These are phyloP conservation scores for Betta splendens DNA, from an alignment of 2,797 vertebrate genomes.

Conservation along the genomic window DNA sequence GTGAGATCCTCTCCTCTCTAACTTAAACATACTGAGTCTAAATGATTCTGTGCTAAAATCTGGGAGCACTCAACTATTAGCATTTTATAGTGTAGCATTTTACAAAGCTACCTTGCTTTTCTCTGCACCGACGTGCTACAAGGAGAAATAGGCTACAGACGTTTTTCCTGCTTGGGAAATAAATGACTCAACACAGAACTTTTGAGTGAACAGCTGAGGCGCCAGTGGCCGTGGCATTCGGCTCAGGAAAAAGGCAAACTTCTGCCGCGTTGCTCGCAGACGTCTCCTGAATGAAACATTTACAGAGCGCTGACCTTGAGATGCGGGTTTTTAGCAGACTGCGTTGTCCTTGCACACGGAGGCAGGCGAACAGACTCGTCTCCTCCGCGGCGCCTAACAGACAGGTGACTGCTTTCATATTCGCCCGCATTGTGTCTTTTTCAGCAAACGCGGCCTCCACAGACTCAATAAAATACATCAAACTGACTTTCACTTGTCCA, in stretches of 20 bases:
- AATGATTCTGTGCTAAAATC: too few relatives aligned
- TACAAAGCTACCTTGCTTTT: too few relatives aligned
- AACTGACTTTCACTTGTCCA: conserved; percentile 3
- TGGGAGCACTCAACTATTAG: too few relatives aligned
- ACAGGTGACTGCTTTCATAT: conserved; percentile 18
- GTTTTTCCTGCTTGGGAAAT: conserved; percentile 18
- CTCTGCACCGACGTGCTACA: too few relatives aligned
- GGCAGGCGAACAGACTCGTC: conserved; percentile 30
- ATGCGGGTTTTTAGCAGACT: conserved; percentile 23
- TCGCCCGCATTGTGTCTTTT: conserved; percentile 20
- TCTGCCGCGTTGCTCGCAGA: conserved; percentile 38
- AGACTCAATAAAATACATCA: conserved; percentile 14
- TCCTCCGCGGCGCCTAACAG: conserved; percentile 14
- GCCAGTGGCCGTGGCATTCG: conserved; percentile 42
- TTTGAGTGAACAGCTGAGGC: conserved; percentile 6
- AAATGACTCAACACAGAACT: conserved; percentile 32
- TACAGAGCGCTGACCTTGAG: conserved; percentile 42
- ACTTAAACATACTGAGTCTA: too few relatives aligned
- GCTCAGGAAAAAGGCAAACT: conserved; percentile 42
- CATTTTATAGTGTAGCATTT: too few relatives aligned
- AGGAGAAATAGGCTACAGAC: conserved; percentile 35
- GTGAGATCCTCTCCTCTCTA: conserved; percentile 80
- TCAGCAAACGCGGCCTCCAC: conserved; percentile 14
- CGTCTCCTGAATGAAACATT: conserved; percentile 53
- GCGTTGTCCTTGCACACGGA: conserved; percentile 26